These are phyloP conservation scores for Lycophotia porphyrea DNA, from an alignment of 2,888 invertebrate species.

Conservation along the genomic window DNA sequence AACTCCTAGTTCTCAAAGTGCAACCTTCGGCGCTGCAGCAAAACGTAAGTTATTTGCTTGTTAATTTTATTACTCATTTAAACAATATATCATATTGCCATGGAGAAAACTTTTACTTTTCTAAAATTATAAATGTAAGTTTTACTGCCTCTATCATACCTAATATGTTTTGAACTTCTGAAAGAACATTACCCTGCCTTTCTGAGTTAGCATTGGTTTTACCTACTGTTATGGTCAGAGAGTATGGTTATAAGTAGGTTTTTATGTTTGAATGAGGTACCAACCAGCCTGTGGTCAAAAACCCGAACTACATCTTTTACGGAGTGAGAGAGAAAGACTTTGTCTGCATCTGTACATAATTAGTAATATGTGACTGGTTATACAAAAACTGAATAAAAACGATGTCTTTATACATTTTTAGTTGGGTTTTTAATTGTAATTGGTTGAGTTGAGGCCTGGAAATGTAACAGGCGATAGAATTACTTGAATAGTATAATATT, in stretches of 20 bases:
- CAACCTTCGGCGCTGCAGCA: conserved; percentile 87
- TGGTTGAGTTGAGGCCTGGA: neutral
- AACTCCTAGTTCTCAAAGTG: conserved; percentile 78
- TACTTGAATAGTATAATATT: neutral
- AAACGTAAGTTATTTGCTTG: conserved; percentile 87
- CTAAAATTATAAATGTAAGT: neutral
- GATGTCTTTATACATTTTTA: neutral
- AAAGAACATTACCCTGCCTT: neutral
- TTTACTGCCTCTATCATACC: neutral
- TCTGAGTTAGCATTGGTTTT: neutral
- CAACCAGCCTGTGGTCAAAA: neutral
- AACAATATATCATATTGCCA: neutral
- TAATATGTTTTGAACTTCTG: neutral
- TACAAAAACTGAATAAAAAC: neutral
- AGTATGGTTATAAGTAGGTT: neutral
- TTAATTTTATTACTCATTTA: neutral
- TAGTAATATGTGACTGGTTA: neutral
- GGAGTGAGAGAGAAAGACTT: too few species aligned
- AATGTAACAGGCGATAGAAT: neutral
- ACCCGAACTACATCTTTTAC: neutral
- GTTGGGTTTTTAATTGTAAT: neutral
- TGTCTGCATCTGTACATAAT: neutral
- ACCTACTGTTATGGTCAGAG: neutral
- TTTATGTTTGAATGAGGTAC: neutral
- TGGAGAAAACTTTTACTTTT: neutral